Evolutionary conservation across 2,888 invertebrate species (phyloP), one percentile per base, ranked within the genome.

Genomic region (Scrobipalpa costella): DNA sequence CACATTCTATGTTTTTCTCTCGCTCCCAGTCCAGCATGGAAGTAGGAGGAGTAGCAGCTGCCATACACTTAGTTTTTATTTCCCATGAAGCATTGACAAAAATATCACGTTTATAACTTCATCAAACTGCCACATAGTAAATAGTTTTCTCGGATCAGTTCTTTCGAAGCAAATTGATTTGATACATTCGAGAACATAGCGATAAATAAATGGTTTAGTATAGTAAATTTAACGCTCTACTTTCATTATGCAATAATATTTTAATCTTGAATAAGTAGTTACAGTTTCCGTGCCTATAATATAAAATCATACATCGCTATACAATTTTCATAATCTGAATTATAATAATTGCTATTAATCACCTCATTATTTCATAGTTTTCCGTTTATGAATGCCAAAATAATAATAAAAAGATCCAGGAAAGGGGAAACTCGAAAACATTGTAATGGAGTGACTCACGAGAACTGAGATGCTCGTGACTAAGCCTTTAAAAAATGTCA

Each of bases 401-500:
- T 27, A 34, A 61, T 27, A 50, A 52, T 21, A 17, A 58, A 13
- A n/a, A 57, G 44, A 7, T 57, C 19, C 47, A 47, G 57, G 44
- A 57, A 55, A 33, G 40, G 69, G 70, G 21, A 66, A 68, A 62
- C 64, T 67, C 71, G 63, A 63, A 64, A 69, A 78, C 77, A 78
- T 79, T 81, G 79, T 81, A 76, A 68, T 67, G 76, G 74, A 74
- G 77, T 89, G 88, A 89, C 73, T 90, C 89, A 90, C 79, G 79
- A 79, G 78, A 80, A 75, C 76, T 77, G 74, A 75, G 80, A 84
- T 79, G 78, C 77, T 21, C 50, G 74, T 69, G 90, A 90, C 87
- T 89, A 88, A 90, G 81, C 73, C 77, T 83, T 85, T 80, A 87
- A 88, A 88, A 33, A 85, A 88, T 88, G 85, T 82, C 82, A 81